A percentile compares a stretch with the other conserved stretches of the same genome.
Evolutionary conservation across 2,113 vertebrate genomes (phyloP).

Genomic region (Bufo bufo): DNA sequence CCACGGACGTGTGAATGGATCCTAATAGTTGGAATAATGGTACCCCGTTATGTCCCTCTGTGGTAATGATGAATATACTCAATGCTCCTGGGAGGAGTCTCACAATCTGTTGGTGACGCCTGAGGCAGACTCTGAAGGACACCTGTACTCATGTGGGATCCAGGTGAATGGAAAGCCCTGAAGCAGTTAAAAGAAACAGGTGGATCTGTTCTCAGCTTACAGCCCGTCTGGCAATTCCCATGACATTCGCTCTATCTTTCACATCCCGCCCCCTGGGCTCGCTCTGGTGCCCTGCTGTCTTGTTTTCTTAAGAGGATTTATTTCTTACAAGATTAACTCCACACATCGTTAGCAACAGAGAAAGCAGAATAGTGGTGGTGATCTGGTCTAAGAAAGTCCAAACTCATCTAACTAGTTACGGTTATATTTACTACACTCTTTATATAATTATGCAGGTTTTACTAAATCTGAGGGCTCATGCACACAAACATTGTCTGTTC

Average conservation of each 20-base stretch:
- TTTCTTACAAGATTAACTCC: neutral
- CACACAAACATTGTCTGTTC: too few relatives aligned
- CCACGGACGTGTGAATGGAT: too few relatives aligned
- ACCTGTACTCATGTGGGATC: neutral
- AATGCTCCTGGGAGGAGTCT: neutral
- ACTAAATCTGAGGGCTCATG: too few relatives aligned
- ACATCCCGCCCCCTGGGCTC: neutral
- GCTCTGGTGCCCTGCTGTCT: neutral
- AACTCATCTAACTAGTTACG: neutral
- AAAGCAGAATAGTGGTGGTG: neutral
- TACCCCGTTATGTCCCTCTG: too few relatives aligned
- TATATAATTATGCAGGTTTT: neutral
- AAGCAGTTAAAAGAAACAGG: constrained; percentile 42
- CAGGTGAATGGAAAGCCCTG: neutral
- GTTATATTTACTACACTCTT: neutral
- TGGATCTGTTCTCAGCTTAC: constrained; percentile 38
- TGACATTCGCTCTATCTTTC: neutral
- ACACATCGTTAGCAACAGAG: neutral
- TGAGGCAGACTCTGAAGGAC: neutral
- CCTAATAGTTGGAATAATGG: neutral
- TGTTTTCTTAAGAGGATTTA: neutral
- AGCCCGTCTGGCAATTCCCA: neutral
- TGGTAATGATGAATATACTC: neutral
- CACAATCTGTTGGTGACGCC: neutral
- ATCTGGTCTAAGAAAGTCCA: too few relatives aligned